Percentiles rank a stretch among this genome's conserved stretches.
phyloP scores from a whole-genome alignment of 2,888 invertebrate species.

The Aethes cnicana region DNA sequence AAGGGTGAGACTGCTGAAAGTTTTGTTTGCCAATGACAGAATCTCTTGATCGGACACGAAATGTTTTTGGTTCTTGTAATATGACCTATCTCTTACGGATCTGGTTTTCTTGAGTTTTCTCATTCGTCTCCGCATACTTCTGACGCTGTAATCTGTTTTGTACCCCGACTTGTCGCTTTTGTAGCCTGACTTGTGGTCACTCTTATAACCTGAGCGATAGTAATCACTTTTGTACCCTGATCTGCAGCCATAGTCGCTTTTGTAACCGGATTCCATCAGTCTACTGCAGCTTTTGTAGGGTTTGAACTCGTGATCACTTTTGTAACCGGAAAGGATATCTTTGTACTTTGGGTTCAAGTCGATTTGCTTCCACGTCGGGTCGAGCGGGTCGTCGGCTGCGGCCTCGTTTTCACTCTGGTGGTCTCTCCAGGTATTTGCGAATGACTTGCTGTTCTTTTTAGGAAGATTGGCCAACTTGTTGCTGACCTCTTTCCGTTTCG shows the following conservation, averaged over 20 bases:
- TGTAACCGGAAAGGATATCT: conserved; percentile 82
- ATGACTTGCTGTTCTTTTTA: conserved; percentile 65
- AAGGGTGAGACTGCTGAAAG: conserved; percentile 78
- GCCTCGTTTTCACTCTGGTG: conserved; percentile 78
- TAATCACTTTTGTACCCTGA: conserved; percentile 79
- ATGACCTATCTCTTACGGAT: conserved; percentile 75
- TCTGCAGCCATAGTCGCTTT: conserved; percentile 83
- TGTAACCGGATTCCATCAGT: conserved; percentile 82
- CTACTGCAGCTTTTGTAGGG: conserved; percentile 79
- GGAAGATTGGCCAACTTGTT: conserved; percentile 69
- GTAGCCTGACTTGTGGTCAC: conserved; percentile 83
- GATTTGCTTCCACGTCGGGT: conserved; percentile 85
- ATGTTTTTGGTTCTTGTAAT: conserved; percentile 80
- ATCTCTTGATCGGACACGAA: conserved; percentile 84
- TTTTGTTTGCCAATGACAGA: conserved; percentile 78
- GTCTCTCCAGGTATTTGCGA: conserved; percentile 71
- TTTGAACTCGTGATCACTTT: conserved; percentile 82
- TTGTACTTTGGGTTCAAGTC: conserved; percentile 85
- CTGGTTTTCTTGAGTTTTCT: conserved; percentile 77
- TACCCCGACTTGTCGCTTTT: conserved; percentile 84
- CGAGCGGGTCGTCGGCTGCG: conserved; percentile 81
- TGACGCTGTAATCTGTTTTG: conserved; percentile 82
- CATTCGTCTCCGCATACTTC: conserved; percentile 74
- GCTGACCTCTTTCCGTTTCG: conserved; percentile 76
- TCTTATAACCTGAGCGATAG: conserved; percentile 82